Percentiles rank a stretch among this genome's conserved stretches.
Conservation (phyloP, 2,113 vertebrate genomes). For the Mastomys coucha region DNA sequence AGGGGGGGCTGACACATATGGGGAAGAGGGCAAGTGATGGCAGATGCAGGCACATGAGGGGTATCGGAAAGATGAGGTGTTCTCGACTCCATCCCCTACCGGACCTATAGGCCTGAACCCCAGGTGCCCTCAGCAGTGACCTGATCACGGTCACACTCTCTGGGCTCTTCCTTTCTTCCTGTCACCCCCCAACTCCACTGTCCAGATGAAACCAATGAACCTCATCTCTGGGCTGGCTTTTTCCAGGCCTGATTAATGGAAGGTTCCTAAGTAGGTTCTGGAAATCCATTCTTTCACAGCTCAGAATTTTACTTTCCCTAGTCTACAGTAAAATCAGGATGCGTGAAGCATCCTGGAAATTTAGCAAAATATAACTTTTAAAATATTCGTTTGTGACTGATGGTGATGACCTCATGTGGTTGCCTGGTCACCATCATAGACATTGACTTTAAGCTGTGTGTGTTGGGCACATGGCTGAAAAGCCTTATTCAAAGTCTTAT, state of each 20-base stretch:
- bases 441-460: not conserved
- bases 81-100: rapidly evolving
- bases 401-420: not conserved
- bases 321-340: not conserved
- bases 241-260: not conserved
- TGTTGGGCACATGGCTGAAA: not conserved
- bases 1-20: not conserved
- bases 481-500: not conserved
- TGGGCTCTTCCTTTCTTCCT: not conserved
- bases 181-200: not conserved
- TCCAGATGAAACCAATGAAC: not conserved
- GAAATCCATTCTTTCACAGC: not conserved
- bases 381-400: slow-evolving; percentile 54
- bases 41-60: not conserved
- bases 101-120: not conserved
- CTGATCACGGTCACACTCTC: not conserved
- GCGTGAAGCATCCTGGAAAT: not conserved
- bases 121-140: not conserved
- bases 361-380: slow-evolving; percentile 11
- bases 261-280: not conserved
- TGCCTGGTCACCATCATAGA: not conserved
- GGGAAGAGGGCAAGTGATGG: not conserved
- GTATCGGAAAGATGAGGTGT: not conserved
- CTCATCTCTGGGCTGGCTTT: not conserved
- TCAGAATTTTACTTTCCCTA: not conserved